Percentiles rank a stretch among this genome's conserved stretches.
Conservation (phyloP, 2,113 vertebrate species). For the Pedetes capensis region DNA sequence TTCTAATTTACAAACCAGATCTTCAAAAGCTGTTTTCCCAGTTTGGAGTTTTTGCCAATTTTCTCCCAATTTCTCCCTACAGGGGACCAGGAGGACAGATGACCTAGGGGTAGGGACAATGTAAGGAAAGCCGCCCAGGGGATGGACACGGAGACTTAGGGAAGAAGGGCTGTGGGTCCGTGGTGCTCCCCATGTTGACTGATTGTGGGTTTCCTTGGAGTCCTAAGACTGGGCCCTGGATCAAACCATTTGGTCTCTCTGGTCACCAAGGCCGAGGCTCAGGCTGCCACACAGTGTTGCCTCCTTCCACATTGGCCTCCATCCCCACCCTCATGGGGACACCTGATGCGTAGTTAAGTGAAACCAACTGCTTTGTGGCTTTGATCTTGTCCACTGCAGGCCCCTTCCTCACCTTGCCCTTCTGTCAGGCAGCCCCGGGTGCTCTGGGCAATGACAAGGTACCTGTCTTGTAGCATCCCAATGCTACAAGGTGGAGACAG, state of each 20-base stretch:
- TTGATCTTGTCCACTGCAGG: neutral
- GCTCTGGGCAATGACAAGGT: neutral
- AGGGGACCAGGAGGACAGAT: neutral
- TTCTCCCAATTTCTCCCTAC: no score
- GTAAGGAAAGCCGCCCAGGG: neutral
- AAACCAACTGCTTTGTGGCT: neutral
- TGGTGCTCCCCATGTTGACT: fast-evolving
- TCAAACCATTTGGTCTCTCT: neutral
- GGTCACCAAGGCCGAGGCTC: neutral
- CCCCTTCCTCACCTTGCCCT: neutral
- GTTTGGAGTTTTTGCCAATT: no score
- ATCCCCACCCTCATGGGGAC: neutral
- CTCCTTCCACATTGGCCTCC: neutral
- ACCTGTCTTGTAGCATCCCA: neutral
- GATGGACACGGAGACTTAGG: fast-evolving
- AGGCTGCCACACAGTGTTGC: neutral
- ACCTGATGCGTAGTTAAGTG: neutral
- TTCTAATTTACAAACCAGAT: no score
- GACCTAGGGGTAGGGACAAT: no score
- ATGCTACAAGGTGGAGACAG: neutral
- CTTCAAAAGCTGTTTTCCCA: no score
- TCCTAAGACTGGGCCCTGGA: fast-evolving
- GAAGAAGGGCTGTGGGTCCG: neutral
- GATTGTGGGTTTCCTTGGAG: neutral
- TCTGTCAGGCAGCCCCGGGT: neutral